A percentile compares a stretch with the other conserved stretches of the same genome.
phyloP scores from a whole-genome alignment of 2,113 vertebrate species.

The Dicerorhinus sumatrensis region DNA sequence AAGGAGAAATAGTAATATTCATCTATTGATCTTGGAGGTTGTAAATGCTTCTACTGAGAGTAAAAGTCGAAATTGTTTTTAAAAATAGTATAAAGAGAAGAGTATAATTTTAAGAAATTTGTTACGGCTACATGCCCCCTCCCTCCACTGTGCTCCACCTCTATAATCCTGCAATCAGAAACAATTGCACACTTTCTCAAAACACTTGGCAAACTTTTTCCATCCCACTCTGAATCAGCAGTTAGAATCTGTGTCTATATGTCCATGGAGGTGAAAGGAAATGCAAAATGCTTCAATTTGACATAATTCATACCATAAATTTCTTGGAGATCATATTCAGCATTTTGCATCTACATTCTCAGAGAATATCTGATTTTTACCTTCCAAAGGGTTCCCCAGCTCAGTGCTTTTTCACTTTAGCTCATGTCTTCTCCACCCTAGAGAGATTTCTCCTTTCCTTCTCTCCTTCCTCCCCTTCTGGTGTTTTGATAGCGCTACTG shows the following conservation, averaged over 20 bases:
- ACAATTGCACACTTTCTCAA: conserved; percentile 3
- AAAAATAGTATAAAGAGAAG: conserved; percentile 37
- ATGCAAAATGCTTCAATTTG: not conserved
- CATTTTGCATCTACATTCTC: not conserved
- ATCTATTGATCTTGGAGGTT: conserved; percentile 61
- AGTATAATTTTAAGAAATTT: conserved; percentile 48
- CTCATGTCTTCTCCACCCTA: conserved; percentile 40
- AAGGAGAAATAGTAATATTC: conserved; percentile 40
- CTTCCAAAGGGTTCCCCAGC: conserved; percentile 46
- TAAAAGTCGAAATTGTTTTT: not conserved
- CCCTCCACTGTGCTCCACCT: fast-evolving
- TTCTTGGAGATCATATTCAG: not conserved
- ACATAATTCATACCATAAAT: not conserved
- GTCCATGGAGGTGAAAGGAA: not conserved
- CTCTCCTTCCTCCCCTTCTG: conserved; percentile 42
- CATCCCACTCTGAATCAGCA: not conserved
- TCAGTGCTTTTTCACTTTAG: conserved; percentile 21
- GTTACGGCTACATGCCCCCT: fast-evolving
- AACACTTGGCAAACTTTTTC: not conserved
- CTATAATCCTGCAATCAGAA: not conserved
- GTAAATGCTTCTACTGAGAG: conserved; percentile 37
- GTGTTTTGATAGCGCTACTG: conserved; percentile 85
- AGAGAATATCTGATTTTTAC: conserved; percentile 41
- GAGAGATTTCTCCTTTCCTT: not conserved
- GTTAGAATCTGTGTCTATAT: fast-evolving